A percentile compares a stretch with the other conserved stretches of the same genome.
Evolutionary conservation across 2,797 vertebrate species (phyloP).

Genomic region (Oreonectes daqikongensis): DNA sequence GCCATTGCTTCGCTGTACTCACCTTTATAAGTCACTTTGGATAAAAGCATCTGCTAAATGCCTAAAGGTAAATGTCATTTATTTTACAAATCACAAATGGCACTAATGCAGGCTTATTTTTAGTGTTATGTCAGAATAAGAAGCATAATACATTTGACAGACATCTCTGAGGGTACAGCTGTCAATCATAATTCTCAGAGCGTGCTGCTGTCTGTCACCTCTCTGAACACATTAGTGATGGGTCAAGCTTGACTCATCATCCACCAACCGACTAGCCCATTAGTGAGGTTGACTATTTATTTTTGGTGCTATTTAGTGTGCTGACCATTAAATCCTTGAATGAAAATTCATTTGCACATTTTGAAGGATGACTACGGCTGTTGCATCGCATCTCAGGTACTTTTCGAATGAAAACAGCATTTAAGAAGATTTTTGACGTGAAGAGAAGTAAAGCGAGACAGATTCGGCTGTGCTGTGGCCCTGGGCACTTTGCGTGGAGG

Average conservation of each 20-base stretch:
- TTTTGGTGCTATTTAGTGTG: not conserved
- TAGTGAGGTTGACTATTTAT: not conserved
- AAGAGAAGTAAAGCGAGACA: not conserved
- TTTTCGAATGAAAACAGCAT: not conserved
- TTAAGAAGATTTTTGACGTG: not conserved
- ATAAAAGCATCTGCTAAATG: not conserved
- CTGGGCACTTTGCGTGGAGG: not conserved
- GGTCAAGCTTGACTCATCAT: not conserved
- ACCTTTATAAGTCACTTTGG: too few species aligned
- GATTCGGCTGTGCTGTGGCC: slow-evolving; percentile 14
- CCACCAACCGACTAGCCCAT: not conserved
- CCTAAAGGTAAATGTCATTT: not conserved
- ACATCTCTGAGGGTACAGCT: not conserved
- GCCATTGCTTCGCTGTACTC: not conserved
- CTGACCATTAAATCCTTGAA: not conserved
- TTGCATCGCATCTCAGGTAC: too few species aligned
- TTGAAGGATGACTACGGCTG: too few species aligned
- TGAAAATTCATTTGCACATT: not conserved
- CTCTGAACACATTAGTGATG: not conserved
- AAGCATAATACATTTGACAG: slow-evolving; percentile 1
- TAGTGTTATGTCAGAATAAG: not conserved
- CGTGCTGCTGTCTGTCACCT: not conserved
- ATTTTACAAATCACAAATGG: not conserved
- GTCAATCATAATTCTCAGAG: not conserved
- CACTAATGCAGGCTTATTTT: not conserved